Evolutionary conservation across 2,797 vertebrate species (phyloP), one percentile per base, ranked within the genome.

Genomic region (Avahi laniger): DNA sequence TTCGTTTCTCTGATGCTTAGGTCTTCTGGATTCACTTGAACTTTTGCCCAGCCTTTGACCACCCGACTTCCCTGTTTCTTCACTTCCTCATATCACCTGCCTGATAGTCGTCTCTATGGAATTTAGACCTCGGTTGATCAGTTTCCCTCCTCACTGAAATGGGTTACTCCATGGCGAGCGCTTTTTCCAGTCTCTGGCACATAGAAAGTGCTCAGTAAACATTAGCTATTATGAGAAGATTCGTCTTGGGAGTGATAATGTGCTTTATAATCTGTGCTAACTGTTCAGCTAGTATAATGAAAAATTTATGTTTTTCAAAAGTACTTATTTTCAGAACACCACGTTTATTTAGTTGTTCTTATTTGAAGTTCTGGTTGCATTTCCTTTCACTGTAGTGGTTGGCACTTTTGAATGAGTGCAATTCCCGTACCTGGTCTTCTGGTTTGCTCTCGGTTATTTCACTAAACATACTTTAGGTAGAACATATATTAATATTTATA

Each of bases 401-500:
- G 30, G 65, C 24, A 46, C 67, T 88, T 91, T 46, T 24, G 73
- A 33, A 75, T 83, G 82, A 93, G 52, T 79, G 48, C 15, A 75
- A 4, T 91, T 90, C 78, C 54, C 18, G 0, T 72, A 52, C 57
- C 69, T 91, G 28, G 67, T 61, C 57, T 78, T 86, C 83, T 84
- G 52, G 57, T 90, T 97, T 92, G 52, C 35, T 82, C 61, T 89
- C 80, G 69, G 52, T 50, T 90, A 80, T 96, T 96, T 93, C 73
- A 93, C 94, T 93, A 75, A 95, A 95, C 72, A 65, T 82, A 83
- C 61, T 95, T 88, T 63, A 94, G 57, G 52, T 59, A 75, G 75
- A 85, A 50, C 63, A 65, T 30, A 54, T 46, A 70, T 96, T 92
- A 88, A 75, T 97, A 82, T 96, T 97, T 82, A 95, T 92, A 67